These are phyloP conservation scores for Pipa parva DNA, from an alignment of 2,113 vertebrate species.

Conservation along the genomic window DNA sequence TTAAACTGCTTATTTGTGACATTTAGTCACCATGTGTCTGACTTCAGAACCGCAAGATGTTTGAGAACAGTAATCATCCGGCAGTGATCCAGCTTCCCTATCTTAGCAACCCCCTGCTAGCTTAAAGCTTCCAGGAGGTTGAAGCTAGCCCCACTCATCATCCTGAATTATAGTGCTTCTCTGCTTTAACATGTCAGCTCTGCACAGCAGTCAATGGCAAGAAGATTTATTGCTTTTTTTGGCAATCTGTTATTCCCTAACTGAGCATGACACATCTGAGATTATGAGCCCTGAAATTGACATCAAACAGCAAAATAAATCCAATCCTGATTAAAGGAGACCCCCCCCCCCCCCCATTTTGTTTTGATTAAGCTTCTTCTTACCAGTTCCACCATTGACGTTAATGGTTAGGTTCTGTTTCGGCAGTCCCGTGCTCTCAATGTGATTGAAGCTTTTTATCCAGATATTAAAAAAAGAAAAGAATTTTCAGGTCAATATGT, in stretches of 20 bases:
- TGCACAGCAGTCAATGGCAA: constrained; percentile 65
- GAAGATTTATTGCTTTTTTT: constrained; percentile 90
- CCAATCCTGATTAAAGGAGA: constrained; percentile 45
- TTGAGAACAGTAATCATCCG: constrained; percentile 44
- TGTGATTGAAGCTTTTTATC: constrained; percentile 1
- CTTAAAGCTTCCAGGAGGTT: constrained; percentile 49
- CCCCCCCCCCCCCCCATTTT: too few species aligned
- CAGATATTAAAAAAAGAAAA: background rate
- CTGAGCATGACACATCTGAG: constrained; percentile 75
- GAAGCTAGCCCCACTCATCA: constrained; percentile 62
- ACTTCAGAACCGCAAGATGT: constrained; percentile 36
- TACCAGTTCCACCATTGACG: background rate
- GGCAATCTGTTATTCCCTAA: constrained; percentile 72
- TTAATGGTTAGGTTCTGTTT: constrained; percentile 5
- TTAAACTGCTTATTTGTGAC: too few species aligned
- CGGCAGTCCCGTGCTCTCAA: constrained; percentile 6
- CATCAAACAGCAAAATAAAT: constrained; percentile 57
- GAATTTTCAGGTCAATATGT: background rate
- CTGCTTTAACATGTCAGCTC: constrained; percentile 49
- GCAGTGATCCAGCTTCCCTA: constrained; percentile 49
- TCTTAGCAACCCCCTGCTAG: constrained; percentile 55
- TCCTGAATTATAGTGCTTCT: constrained; percentile 62
- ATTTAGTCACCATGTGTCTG: too few species aligned
- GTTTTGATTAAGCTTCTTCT: constrained; percentile 44
- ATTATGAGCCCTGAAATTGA: constrained; percentile 66